Evolutionary conservation across 2,797 vertebrate species (phyloP).

Genomic region (Gambelia wislizenii): DNA sequence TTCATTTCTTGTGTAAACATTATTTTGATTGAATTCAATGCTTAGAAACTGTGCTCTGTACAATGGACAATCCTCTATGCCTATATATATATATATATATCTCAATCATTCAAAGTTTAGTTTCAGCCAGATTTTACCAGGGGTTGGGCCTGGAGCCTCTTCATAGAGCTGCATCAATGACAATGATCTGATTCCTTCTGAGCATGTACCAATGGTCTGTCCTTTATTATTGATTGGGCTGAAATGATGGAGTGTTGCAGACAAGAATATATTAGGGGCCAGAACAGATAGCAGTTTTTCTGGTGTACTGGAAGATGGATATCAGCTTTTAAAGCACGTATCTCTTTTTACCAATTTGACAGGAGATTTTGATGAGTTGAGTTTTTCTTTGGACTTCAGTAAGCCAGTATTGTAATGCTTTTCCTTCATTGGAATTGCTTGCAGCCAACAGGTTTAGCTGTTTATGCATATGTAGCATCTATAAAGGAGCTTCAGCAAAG

Average conservation of each 20-base stretch:
- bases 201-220: neutral
- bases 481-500: neutral
- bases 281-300: neutral
- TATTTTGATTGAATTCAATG: neutral
- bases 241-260: neutral
- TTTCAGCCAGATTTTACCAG: neutral
- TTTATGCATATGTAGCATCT: neutral
- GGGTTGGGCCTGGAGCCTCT: neutral
- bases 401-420: neutral
- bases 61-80: neutral
- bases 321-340: neutral
- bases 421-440: neutral
- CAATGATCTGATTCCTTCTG: neutral
- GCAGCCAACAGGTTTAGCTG: neutral
- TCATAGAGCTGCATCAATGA: neutral
- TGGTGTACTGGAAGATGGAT: neutral
- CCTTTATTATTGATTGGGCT: neutral
- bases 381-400: neutral
- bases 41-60: neutral
- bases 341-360: neutral
- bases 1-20: neutral
- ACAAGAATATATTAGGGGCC: neutral
- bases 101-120: no score
- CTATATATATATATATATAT: neutral
- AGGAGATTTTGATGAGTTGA: neutral